Conservation (phyloP, 2,797 vertebrate genomes). For the Brachyrhaphis roseni region DNA sequence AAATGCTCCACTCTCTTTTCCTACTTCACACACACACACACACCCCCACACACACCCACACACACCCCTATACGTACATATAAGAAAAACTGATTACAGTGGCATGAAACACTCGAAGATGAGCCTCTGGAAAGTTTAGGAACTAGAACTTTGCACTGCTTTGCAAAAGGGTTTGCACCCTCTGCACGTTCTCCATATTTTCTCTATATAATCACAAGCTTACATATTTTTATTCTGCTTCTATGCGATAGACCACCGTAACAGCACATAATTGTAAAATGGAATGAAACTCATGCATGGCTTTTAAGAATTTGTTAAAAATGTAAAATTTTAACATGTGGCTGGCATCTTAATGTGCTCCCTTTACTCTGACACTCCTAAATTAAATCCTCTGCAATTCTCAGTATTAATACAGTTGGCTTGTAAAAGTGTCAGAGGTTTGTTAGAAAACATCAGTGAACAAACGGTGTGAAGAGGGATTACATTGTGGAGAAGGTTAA, state of each 20-base stretch:
- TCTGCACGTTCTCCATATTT: background rate
- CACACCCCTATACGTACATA: background rate
- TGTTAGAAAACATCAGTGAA: background rate
- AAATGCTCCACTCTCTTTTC: conserved; percentile 63
- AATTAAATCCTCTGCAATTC: background rate
- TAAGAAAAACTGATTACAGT: conserved; percentile 17
- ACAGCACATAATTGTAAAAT: background rate
- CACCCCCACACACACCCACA: background rate
- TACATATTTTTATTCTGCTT: background rate
- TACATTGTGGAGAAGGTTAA: background rate
- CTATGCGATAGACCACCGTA: background rate
- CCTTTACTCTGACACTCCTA: background rate
- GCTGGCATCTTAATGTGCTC: background rate
- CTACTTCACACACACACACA: conserved; percentile 9
- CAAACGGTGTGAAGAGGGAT: background rate
- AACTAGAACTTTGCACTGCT: conserved; percentile 10
- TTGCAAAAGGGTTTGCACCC: background rate
- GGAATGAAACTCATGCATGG: background rate
- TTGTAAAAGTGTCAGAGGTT: background rate
- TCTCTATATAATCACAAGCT: background rate
- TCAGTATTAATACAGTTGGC: background rate
- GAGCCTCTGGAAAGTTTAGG: conserved; percentile 43
- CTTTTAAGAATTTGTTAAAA: background rate
- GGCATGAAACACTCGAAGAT: conserved; percentile 41
- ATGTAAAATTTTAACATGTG: background rate